A percentile compares a stretch with the other conserved stretches of the same genome.
Conservation (phyloP, 2,113 vertebrate species). For the Chamaea fasciata region DNA sequence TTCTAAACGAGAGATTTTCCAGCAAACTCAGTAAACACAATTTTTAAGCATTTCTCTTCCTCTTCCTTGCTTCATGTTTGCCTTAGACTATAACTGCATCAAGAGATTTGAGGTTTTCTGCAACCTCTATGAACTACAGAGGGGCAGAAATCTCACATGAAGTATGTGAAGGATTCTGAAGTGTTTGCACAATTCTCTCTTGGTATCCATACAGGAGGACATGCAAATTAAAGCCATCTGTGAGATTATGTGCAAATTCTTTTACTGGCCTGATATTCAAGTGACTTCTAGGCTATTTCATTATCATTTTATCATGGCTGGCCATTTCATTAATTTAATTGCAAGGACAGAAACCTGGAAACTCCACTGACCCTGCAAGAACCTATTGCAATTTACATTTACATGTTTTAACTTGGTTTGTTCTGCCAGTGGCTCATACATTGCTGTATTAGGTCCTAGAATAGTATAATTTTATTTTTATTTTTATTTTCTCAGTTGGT, state of each 20-base stretch:
- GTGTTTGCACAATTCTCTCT: background rate
- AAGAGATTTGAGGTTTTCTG: background rate
- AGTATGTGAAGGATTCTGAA: conserved; percentile 7
- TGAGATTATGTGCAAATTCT: background rate
- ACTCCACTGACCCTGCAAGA: background rate
- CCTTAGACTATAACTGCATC: background rate
- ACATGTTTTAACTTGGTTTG: background rate
- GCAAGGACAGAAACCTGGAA: background rate
- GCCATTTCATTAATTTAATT: background rate
- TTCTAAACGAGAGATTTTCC: background rate
- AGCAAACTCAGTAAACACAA: background rate
- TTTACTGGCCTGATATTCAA: background rate
- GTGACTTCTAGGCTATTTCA: background rate
- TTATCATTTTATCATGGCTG: background rate
- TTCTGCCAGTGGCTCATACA: background rate
- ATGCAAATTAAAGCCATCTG: conserved; percentile 41
- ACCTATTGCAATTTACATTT: background rate
- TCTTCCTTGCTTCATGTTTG: background rate
- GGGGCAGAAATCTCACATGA: background rate
- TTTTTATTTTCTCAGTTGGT: background rate
- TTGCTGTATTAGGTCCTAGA: background rate
- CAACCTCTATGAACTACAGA: background rate
- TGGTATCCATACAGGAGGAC: background rate
- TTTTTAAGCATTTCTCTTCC: background rate
- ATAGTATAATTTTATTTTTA: background rate